Base-by-base conservation (phyloP, 92 coral and sea anemone species). In the Paragorgia papillata region DNA sequence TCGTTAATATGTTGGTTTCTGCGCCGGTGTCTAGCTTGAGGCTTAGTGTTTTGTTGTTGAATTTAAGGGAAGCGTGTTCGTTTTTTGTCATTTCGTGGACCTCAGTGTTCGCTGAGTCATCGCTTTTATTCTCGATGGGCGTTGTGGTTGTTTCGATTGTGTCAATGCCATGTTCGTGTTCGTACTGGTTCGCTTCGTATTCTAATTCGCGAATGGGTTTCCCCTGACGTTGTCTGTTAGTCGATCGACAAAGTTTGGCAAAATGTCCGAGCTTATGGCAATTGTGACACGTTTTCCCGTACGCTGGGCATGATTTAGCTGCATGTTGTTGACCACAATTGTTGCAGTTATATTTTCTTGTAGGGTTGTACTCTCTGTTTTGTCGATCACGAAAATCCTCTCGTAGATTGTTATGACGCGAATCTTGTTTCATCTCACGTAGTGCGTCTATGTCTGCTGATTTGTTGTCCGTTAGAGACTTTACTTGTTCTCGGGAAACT, bases 1-100 rank as follows among this genome's bases (percentile, higher is more conserved):
- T n/a, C 20, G 80, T 59, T 43, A 81, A 57, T 9, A 69, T 51
- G 41, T 81, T 81, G 6, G 37, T 80, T 70, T 81, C 85, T 1
- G 80, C 73, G 9, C 80, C 85, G 3, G 85, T 70, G 62, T 81
- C 79, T 10, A 81, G 33, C 48, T 82, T 74, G 48, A 82, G 51
- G 53, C 56, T 21, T 34, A 68, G 28, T 0, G 69, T 43, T 24
- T 15, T 55, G 39, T 69, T 79, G 33, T 80, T 68, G 31, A 80
- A 24, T 4, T 6, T 29, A 32, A 79, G 64, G 25, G 66, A 66
- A 26, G 61, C 79, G 53, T 80, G 59, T 61, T 81, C 85, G 10
- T 73, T 69, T 80, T 69, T n/a, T n/a, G n/a, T n/a, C n/a, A n/a
- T n/a, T n/a, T n/a, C n/a, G n/a, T n/a, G n/a, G n/a, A n/a, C n/a